These are phyloP conservation scores for Vulpes vulpes DNA, from an alignment of 2,113 vertebrate species.

Conservation along the genomic window DNA sequence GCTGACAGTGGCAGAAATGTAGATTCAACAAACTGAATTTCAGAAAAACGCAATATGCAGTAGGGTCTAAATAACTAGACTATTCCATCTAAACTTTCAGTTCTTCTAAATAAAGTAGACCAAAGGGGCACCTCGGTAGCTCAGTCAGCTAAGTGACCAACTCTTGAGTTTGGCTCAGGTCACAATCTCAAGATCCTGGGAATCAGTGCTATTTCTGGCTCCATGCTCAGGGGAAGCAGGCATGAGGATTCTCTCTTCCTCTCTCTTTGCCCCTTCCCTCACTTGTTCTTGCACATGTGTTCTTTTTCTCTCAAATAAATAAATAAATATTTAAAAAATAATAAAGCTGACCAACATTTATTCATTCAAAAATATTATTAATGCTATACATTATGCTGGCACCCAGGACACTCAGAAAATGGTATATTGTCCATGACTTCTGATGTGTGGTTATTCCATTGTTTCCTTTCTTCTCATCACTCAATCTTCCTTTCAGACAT, in stretches of 20 bases:
- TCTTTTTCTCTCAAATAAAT: background rate
- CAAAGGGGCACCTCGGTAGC: background rate
- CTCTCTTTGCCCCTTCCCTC: background rate
- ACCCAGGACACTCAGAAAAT: background rate
- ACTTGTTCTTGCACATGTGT: background rate
- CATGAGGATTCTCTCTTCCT: background rate
- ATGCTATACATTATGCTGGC: background rate
- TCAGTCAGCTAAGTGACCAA: background rate
- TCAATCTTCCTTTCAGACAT: background rate
- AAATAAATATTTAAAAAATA: background rate
- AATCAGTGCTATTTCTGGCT: background rate
- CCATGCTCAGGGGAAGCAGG: background rate
- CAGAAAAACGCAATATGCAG: background rate
- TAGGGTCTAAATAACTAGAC: background rate
- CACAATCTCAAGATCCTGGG: background rate
- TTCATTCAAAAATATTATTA: background rate
- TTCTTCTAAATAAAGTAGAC: background rate
- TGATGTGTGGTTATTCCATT: background rate
- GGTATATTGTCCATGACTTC: background rate
- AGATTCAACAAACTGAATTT: background rate
- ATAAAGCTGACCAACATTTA: background rate
- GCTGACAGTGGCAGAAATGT: background rate
- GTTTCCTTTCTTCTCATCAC: accelerated
- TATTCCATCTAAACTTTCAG: background rate
- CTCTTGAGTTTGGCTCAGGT: background rate